Evolutionary conservation across 2,113 vertebrate genomes (phyloP).

Genomic region (Scopus umbretta): DNA sequence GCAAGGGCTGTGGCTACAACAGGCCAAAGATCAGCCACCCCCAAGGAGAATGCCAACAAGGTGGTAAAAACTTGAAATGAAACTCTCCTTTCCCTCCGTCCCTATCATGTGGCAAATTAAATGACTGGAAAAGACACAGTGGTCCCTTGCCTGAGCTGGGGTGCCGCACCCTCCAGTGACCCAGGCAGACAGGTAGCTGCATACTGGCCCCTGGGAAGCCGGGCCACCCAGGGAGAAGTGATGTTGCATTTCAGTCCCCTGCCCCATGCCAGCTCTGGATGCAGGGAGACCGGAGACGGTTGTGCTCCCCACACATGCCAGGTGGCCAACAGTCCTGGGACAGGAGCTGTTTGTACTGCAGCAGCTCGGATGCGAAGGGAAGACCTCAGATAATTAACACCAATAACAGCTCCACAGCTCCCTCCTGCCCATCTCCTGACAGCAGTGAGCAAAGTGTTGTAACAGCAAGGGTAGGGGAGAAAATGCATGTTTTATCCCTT

Average conservation of each 20-base stretch:
- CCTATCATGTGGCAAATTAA: background rate
- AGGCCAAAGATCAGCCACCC: background rate
- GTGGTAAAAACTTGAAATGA: background rate
- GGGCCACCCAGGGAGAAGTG: rapidly evolving
- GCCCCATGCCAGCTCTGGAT: background rate
- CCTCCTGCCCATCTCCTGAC: background rate
- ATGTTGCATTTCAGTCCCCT: background rate
- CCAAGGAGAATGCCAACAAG: background rate
- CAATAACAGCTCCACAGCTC: background rate
- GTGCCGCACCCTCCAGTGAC: background rate
- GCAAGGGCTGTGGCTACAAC: background rate
- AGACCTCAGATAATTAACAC: background rate
- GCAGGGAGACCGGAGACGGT: background rate
- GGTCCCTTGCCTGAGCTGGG: background rate
- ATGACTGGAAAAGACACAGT: rapidly evolving
- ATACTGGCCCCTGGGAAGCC: background rate
- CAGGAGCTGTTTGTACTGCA: background rate
- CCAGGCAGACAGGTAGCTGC: background rate
- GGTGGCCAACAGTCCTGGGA: background rate
- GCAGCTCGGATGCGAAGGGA: background rate
- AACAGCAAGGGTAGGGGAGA: background rate
- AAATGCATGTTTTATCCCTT: rapidly evolving
- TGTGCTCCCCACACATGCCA: background rate
- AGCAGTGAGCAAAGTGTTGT: background rate
- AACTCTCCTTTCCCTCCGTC: background rate